Base-by-base conservation (phyloP, 2,797 vertebrate genomes). In the Lycodopsis pacificus region DNA sequence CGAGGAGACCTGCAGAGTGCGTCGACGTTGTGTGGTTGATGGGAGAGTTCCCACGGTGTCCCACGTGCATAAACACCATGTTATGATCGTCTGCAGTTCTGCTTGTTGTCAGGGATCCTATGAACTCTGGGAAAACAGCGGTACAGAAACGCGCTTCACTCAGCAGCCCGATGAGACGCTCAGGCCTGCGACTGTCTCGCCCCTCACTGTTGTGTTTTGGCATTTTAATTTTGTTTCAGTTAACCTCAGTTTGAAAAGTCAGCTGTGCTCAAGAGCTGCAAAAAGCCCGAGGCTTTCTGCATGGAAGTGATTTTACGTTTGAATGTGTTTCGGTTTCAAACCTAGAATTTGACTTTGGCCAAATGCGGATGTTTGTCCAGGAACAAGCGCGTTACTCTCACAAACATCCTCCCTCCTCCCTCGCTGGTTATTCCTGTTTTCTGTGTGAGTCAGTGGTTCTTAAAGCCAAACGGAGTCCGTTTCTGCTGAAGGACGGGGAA, bases 391-490 rank as follows among this genome's bases (percentile, higher is more conserved):
- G 46, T 46, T 68, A 14, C 22, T 38, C 40, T 62, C 30, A n/a
- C 67, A 56, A 34, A 76, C 62, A 22, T 53, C 51, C 30, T 30
- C 30, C 30, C 42, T 59, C 14, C 7, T 13, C 30, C 30, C 4
- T 53, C 3, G 46, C 27, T 13, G 32, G 20, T 70, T 54, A n/a
- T 59, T 66, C 34, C 58, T 58, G 3, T 44, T 56, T 53, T 38
- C 42, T 71, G 3, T 71, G 38, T 2, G 56, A 57, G 64, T 77
- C 65, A 68, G 77, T 34, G 64, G 51, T 61, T 72, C 30, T 1
- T 71, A 80, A 83, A 73, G 71, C 17, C 46, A 67, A 73, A 54
- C 76, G 59, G 57, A 81, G 82, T 61, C n/a, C 53, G 49, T 85
- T 64, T 78, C 4, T 34, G 6, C 32, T 34, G 32, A 34, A 34